These are phyloP conservation scores for Pandion haliaetus DNA, from an alignment of 2,113 vertebrate genomes.

Conservation along the genomic window DNA sequence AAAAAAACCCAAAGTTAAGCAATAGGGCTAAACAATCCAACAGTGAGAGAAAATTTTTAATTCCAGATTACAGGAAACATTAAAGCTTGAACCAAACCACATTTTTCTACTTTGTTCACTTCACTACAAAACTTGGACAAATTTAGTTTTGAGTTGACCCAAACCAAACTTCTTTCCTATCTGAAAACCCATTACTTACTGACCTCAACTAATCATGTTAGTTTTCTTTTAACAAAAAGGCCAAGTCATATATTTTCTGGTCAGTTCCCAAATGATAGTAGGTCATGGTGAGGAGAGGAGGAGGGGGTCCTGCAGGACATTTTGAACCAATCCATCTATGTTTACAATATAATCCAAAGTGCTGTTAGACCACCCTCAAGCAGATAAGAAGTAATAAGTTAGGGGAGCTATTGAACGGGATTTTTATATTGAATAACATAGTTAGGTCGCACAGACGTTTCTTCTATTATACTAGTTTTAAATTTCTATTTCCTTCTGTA, in stretches of 20 bases:
- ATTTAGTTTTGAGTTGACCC: background rate
- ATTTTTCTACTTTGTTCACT: background rate
- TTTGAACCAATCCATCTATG: background rate
- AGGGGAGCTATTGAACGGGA: background rate
- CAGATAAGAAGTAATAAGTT: conserved; percentile 16
- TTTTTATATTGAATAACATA: background rate
- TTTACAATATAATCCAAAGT: conserved; percentile 4
- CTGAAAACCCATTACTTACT: background rate
- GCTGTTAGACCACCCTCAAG: background rate
- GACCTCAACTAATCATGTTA: background rate
- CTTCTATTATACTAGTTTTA: background rate
- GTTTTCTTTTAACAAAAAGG: background rate
- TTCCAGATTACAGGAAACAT: background rate
- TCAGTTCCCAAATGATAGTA: background rate
- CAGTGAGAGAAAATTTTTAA: background rate
- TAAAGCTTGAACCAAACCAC: background rate
- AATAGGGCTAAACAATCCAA: background rate
- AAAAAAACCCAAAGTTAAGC: background rate
- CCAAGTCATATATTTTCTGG: background rate
- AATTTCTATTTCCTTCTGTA: conserved; percentile 4
- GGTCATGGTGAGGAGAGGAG: background rate
- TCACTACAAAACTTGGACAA: background rate
- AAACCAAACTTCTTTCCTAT: background rate
- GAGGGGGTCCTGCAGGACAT: background rate
- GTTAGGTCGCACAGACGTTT: background rate